phyloP scores from a whole-genome alignment of 2,888 invertebrate genomes.

The Polyommatus iphigenia region DNA sequence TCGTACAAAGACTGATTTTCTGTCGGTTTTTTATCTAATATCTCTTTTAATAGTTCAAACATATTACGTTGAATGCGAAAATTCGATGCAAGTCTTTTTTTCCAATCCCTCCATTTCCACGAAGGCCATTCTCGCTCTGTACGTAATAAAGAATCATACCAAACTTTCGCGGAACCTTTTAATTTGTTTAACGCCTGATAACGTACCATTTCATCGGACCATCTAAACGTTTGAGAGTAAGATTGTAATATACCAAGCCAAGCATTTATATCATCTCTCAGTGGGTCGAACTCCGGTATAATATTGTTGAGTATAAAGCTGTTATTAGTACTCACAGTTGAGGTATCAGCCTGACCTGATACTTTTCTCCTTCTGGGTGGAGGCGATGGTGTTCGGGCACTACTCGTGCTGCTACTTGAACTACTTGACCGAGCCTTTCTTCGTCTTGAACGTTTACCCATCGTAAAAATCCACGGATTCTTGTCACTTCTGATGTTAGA shows the following conservation, averaged over 20 bases:
- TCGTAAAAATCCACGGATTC: too few relatives aligned
- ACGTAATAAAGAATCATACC: constrained; percentile 40
- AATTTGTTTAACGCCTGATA: constrained; percentile 38
- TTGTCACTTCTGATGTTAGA: too few relatives aligned
- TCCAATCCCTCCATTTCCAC: constrained; percentile 34
- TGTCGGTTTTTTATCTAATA: constrained; percentile 36
- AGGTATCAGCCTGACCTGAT: background rate
- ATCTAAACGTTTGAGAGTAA: constrained; percentile 38
- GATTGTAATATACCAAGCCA: constrained; percentile 42
- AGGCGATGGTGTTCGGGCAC: background rate
- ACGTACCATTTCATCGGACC: constrained; percentile 37
- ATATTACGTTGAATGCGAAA: constrained; percentile 19
- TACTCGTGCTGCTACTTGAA: constrained; percentile 6
- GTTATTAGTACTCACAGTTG: constrained; percentile 30
- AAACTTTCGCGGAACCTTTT: constrained; percentile 38
- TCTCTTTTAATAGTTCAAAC: constrained; percentile 27
- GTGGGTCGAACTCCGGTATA: constrained; percentile 43
- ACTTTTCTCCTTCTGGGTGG: background rate
- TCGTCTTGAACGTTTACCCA: too few relatives aligned
- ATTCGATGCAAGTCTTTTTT: background rate
- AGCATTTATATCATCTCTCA: constrained; percentile 39
- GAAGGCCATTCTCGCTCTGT: constrained; percentile 34
- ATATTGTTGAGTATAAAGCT: constrained; percentile 31
- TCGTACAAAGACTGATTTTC: constrained; percentile 42
- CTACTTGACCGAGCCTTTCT: background rate